Evolutionary conservation across 1,140 invertebrate species (phyloP).

Genomic region (Drosophila malerkotliana): DNA sequence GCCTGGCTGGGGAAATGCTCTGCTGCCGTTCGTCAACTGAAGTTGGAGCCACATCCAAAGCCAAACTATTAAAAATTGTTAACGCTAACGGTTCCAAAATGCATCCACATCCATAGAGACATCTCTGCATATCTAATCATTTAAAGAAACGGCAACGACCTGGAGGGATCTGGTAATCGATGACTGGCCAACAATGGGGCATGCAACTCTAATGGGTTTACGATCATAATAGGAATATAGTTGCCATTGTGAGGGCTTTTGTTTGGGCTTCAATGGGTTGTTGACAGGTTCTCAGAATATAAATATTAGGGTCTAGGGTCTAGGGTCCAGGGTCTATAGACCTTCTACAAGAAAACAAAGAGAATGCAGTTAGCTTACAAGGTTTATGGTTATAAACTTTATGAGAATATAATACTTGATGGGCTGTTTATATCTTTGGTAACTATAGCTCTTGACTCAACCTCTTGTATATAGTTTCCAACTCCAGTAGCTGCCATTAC

Average conservation of each 20-base stretch:
- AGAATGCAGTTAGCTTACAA: neutral
- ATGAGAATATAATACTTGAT: neutral
- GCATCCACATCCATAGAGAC: slow-evolving; percentile 55
- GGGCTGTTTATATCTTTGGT: too few species aligned
- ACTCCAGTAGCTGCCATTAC: neutral
- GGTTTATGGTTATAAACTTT: neutral
- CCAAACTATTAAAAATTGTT: slow-evolving; percentile 67
- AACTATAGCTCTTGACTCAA: too few species aligned
- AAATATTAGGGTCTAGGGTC: slow-evolving; percentile 3
- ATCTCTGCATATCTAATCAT: slow-evolving; percentile 41
- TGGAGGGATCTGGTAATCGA: slow-evolving; percentile 30
- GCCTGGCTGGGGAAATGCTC: slow-evolving; percentile 8
- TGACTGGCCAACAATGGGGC: slow-evolving; percentile 25
- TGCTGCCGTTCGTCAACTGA: slow-evolving; percentile 62
- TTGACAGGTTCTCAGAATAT: slow-evolving; percentile 8
- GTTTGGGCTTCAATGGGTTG: neutral
- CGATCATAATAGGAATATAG: neutral
- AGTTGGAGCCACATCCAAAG: slow-evolving; percentile 35
- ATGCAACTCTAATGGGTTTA: slow-evolving; percentile 12
- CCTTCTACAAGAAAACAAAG: neutral
- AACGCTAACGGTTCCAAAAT: slow-evolving; percentile 73
- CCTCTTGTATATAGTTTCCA: too few species aligned
- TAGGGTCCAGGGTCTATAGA: neutral
- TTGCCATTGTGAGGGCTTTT: slow-evolving; percentile 17
- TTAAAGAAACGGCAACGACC: slow-evolving; percentile 10